Evolutionary conservation across 2,797 vertebrate genomes (phyloP).

Genomic region (Pangasius macronema): DNA sequence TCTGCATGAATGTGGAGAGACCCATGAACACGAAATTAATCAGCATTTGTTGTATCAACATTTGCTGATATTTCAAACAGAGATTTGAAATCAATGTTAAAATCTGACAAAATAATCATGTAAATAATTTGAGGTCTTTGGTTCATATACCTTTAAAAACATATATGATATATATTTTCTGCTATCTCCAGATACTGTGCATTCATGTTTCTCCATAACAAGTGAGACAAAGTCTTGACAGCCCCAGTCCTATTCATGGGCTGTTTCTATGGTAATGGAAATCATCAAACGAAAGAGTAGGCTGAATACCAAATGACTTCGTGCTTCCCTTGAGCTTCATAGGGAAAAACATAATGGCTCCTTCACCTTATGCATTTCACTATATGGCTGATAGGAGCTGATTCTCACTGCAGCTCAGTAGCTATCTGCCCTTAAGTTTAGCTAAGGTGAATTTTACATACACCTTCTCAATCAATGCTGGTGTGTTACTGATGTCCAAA

Average conservation of each 20-base stretch:
- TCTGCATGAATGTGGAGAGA: neutral
- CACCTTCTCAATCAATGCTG: neutral
- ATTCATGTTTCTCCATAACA: neutral
- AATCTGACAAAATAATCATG: too few relatives aligned
- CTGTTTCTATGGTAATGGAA: neutral
- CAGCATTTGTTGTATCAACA: neutral
- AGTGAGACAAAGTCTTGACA: neutral
- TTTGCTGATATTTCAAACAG: neutral
- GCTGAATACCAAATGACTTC: neutral
- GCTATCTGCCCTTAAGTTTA: neutral
- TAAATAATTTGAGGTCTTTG: neutral
- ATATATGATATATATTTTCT: too few relatives aligned
- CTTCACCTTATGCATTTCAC: neutral
- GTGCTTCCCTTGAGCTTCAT: neutral
- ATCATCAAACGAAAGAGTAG: neutral
- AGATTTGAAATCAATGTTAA: neutral
- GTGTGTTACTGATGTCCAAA: neutral
- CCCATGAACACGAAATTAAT: neutral
- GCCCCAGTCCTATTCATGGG: neutral
- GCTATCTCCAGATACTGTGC: neutral
- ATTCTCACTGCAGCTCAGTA: neutral
- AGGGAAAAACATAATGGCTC: neutral
- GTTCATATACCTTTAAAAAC: neutral
- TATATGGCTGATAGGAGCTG: neutral
- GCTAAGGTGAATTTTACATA: neutral